Percentiles rank a stretch among this genome's conserved stretches.
Conservation (phyloP, 2,888 invertebrate species). For the Galeruca laticollis region DNA sequence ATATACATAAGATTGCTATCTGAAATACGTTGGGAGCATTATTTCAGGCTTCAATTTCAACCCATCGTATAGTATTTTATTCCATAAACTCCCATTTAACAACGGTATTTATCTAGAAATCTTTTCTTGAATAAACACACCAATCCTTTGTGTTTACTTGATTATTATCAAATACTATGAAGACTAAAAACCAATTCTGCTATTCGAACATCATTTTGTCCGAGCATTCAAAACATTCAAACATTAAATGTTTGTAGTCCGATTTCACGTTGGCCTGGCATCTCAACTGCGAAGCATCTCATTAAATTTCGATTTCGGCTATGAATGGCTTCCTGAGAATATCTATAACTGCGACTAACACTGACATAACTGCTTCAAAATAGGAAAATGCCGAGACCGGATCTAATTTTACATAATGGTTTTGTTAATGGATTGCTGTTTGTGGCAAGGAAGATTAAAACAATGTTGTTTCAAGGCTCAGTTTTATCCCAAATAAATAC, state of each 20-base stretch:
- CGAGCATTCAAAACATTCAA: neutral
- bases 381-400: neutral
- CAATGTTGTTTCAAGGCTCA: neutral
- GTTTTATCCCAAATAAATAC: neutral
- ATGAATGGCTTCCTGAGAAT: constrained; percentile 13
- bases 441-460: neutral
- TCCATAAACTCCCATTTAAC: too few species aligned
- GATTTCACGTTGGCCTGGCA: neutral
- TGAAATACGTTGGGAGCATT: too few species aligned
- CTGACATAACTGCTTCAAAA: neutral
- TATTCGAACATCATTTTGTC: neutral
- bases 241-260: neutral
- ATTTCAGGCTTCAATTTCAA: too few species aligned
- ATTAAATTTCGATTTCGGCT: constrained; percentile 18
- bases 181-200: neutral
- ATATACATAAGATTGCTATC: too few species aligned
- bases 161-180: neutral
- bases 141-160: neutral
- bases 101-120: too few species aligned
- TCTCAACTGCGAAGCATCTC: constrained; percentile 14
- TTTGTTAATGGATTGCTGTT: neutral
- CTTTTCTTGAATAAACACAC: too few species aligned
- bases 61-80: too few species aligned
- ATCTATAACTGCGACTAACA: constrained; percentile 7
- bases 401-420: constrained; percentile 1